Evolutionary conservation across 2,888 invertebrate species (phyloP).

Genomic region (Parochlus steinenii): DNA sequence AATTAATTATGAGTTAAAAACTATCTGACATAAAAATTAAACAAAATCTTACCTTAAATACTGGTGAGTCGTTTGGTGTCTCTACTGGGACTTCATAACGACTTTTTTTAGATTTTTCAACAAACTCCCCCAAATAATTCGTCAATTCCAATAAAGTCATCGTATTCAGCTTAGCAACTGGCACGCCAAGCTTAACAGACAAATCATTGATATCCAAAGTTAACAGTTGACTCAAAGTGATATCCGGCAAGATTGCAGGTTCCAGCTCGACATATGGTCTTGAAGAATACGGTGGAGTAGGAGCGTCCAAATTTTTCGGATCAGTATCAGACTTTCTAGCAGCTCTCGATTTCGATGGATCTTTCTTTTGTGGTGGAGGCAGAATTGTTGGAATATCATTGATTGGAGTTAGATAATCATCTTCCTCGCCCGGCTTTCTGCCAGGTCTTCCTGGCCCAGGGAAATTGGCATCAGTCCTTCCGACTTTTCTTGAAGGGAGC

Average conservation of each 20-base stretch:
- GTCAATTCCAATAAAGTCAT: constrained; percentile 80
- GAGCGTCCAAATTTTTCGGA: constrained; percentile 10
- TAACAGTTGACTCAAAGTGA: constrained; percentile 66
- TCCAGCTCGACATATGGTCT: too few relatives aligned
- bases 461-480: constrained; percentile 33
- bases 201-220: constrained; percentile 68
- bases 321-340: constrained; percentile 16
- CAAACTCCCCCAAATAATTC: constrained; percentile 50
- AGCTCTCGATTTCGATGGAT: constrained; percentile 14
- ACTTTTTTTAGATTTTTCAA: constrained; percentile 29
- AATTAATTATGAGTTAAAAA: constrained; percentile 33
- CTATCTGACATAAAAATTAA: constrained; percentile 16
- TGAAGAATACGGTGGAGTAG: constrained; percentile 19
- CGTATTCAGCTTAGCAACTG: constrained; percentile 58
- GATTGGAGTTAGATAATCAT: constrained; percentile 49
- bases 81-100: neutral
- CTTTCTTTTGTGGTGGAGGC: constrained; percentile 29
- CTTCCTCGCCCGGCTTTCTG: constrained; percentile 39
- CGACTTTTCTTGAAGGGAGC: constrained; percentile 36
- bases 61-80: constrained; percentile 9
- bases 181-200: constrained; percentile 57
- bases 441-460: constrained; percentile 32
- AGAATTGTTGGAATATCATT: constrained; percentile 28
- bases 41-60: constrained; percentile 1
- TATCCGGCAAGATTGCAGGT: constrained; percentile 37